Base-by-base conservation (phyloP, 1,140 invertebrate species). In the Drosophila suzukii region DNA sequence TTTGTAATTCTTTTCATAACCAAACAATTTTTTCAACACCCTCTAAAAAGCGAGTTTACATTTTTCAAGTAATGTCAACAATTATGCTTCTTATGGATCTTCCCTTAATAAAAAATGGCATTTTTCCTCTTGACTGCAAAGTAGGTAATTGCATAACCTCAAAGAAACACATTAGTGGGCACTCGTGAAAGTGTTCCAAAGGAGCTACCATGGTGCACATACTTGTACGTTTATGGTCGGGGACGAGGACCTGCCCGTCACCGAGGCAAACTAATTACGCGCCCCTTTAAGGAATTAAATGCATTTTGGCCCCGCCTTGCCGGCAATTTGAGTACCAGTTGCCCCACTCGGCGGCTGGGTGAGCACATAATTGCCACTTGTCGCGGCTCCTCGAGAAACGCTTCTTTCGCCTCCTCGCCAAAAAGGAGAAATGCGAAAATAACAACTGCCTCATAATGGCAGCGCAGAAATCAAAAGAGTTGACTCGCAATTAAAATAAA, bases 221-320 rank as follows among this genome's bases (percentile, higher is more conserved):
- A 60, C 60, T 63, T 62, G n/a, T 53, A 32, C 30, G 55, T 36
- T 32, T 44, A 11, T 20, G 10, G 50, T 24, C 13, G 10, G 44
- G 56, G n/a, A 65, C 57, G 8, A 50, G 57, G 13, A 66, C 57
- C 77, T 44, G 56, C 49, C 49, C 46, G 61, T 58, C 73, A 59
- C 56, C 78, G 44, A 67, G 75, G 75, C 71, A 70, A 86, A 86
- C 83, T 88, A 88, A 88, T 88, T 88, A 88, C 72, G 75, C 84
- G 83, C 79, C 67, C 78, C 79, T 88, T 89, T 80, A 80, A 83
- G 83, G 88, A 88, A 88, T 88, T 83, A 88, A 88, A 88, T 88
- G 83, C 83, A 88, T 88, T 85, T 88, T 63, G 83, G 79, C 67
- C 75, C 74, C 78, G 82, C 54, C 78, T 86, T 68, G 72, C 67